Conservation (phyloP, 2,113 vertebrate genomes). For the Illadopsis cleaveri region DNA sequence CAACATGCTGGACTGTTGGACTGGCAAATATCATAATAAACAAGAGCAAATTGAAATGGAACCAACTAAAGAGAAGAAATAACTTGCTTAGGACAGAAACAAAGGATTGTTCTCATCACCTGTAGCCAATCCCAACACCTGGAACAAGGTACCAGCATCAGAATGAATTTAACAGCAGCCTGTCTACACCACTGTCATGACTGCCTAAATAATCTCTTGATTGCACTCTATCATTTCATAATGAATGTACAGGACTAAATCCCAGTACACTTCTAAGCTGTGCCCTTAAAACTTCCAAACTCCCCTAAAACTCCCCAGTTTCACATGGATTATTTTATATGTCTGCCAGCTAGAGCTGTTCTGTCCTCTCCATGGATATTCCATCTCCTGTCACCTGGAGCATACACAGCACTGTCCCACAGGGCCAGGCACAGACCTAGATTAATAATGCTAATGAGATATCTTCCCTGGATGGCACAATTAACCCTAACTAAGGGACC, state of each 20-base stretch:
- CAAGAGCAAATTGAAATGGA: background rate
- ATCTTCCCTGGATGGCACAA: background rate
- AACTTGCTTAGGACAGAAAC: background rate
- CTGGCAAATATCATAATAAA: background rate
- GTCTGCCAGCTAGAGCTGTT: background rate
- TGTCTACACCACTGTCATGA: background rate
- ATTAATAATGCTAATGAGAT: slow-evolving; percentile 7
- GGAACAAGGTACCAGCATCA: background rate
- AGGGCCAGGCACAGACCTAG: background rate
- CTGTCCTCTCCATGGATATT: background rate
- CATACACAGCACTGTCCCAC: background rate
- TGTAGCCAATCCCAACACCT: background rate
- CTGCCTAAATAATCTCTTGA: background rate
- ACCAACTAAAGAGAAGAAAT: background rate
- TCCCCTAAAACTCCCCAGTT: background rate
- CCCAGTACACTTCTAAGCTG: background rate
- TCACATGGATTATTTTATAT: background rate
- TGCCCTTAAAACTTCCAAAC: background rate
- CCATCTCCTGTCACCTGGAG: background rate
- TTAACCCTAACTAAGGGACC: slow-evolving; percentile 12
- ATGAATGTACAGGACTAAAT: background rate
- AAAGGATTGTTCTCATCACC: background rate
- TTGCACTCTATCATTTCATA: background rate
- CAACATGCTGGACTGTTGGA: background rate
- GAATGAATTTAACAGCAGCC: background rate